Conservation (phyloP, 1,140 invertebrate genomes). For the Xylocopa sonorina region DNA sequence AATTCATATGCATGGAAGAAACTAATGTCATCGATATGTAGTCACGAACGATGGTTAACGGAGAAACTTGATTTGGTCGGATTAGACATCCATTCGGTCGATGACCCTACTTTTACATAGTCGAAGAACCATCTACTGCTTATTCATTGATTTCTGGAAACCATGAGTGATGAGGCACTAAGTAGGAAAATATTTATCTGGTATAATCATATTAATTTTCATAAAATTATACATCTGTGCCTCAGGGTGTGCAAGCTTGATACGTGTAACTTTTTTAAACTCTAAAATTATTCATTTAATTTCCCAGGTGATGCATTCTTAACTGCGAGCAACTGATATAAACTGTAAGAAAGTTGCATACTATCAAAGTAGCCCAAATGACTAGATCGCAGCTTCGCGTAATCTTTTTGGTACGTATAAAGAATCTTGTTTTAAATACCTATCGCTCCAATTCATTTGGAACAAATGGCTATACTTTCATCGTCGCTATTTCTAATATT, state of each 20-base stretch:
- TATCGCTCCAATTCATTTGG: too few species aligned
- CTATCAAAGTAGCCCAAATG: too few species aligned
- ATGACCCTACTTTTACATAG: slow-evolving; percentile 44
- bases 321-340: too few species aligned
- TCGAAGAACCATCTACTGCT: neutral
- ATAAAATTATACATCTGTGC: neutral
- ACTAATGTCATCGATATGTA: slow-evolving; percentile 29
- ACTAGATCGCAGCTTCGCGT: too few species aligned
- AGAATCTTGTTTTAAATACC: too few species aligned
- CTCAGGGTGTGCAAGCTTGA: neutral
- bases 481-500: too few species aligned
- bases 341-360: too few species aligned
- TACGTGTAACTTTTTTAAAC: neutral
- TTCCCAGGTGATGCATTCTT: too few species aligned
- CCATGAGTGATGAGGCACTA: slow-evolving; percentile 13
- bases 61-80: slow-evolving; percentile 51
- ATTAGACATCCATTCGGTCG: slow-evolving; percentile 56
- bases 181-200: neutral
- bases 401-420: too few species aligned
- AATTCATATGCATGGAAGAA: slow-evolving; percentile 38
- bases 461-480: too few species aligned
- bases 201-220: neutral
- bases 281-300: too few species aligned
- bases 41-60: slow-evolving; percentile 48
- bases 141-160: slow-evolving; percentile 29